phyloP scores from a whole-genome alignment of 2,113 vertebrate genomes.

The Chloebia gouldiae region DNA sequence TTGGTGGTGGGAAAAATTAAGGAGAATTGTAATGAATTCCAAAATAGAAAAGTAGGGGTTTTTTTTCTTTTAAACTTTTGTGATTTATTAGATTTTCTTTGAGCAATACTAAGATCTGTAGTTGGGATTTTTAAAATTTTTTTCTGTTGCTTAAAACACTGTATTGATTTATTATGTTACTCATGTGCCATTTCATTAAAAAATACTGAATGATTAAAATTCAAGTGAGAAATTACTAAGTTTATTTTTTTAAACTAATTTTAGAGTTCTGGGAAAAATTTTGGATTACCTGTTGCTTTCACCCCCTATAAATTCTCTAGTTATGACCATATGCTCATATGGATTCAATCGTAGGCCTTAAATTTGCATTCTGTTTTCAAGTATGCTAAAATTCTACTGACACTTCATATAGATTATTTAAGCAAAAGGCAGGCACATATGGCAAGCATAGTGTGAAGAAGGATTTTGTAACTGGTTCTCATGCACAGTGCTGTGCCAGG shows the following conservation, averaged over 20 bases:
- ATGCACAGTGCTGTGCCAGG: neutral
- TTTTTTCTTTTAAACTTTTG: neutral
- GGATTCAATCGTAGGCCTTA: neutral
- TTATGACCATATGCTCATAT: neutral
- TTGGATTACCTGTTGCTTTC: neutral
- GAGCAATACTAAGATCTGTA: neutral
- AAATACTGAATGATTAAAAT: neutral
- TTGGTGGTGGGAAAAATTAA: neutral
- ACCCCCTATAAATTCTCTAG: neutral
- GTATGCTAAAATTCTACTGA: constrained; percentile 12
- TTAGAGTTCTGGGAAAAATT: neutral
- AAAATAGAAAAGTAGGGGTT: neutral
- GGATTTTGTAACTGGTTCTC: neutral
- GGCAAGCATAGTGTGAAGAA: neutral
- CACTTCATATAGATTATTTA: constrained; percentile 21
- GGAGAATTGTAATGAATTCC: neutral
- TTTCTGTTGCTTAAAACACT: neutral
- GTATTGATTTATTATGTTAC: neutral
- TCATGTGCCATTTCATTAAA: neutral
- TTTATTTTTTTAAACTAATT: neutral
- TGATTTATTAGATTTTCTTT: neutral
- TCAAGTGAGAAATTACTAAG: neutral
- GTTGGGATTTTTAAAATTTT: neutral
- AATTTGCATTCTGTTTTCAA: constrained; percentile 26
- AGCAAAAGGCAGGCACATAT: neutral